Evolutionary conservation across 2,797 vertebrate genomes (phyloP).

Genomic region (Saxicola maurus): DNA sequence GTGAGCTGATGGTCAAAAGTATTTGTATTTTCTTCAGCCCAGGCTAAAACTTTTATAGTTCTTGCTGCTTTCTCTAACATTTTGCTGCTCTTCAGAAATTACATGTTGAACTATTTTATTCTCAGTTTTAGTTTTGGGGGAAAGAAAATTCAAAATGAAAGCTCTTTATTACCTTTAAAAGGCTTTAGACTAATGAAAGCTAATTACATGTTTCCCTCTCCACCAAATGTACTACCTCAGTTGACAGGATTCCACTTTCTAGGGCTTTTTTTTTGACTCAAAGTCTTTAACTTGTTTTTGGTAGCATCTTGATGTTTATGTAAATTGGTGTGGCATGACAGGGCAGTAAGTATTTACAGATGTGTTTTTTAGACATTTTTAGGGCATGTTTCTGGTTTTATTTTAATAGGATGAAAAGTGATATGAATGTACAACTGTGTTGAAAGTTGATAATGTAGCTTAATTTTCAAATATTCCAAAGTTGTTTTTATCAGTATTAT

Average conservation of each 20-base stretch:
- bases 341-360: constrained; percentile 30
- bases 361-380: constrained; percentile 40
- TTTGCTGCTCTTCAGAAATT: constrained; percentile 43
- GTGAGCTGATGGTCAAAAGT: background rate
- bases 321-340: constrained; percentile 54
- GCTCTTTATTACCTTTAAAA: constrained; percentile 7
- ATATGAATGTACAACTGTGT: constrained; percentile 65
- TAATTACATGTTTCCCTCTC: background rate
- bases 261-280: constrained; percentile 58
- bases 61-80: constrained; percentile 46
- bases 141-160: constrained; percentile 5
- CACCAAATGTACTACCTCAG: constrained; percentile 76
- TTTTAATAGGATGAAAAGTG: constrained; percentile 58
- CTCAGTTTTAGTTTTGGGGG: constrained; percentile 3
- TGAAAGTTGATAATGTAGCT: constrained; percentile 63
- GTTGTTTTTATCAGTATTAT: constrained; percentile 72
- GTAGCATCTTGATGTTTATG: constrained; percentile 59
- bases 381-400: constrained; percentile 65
- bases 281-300: constrained; percentile 65
- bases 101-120: background rate
- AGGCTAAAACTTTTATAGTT: constrained; percentile 2
- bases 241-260: constrained; percentile 71
- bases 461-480: constrained; percentile 70
- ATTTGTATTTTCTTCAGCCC: constrained; percentile 12
- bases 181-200: constrained; percentile 24